Base-by-base conservation (phyloP, 2,888 invertebrate species). In the Steinernema scapterisci region DNA sequence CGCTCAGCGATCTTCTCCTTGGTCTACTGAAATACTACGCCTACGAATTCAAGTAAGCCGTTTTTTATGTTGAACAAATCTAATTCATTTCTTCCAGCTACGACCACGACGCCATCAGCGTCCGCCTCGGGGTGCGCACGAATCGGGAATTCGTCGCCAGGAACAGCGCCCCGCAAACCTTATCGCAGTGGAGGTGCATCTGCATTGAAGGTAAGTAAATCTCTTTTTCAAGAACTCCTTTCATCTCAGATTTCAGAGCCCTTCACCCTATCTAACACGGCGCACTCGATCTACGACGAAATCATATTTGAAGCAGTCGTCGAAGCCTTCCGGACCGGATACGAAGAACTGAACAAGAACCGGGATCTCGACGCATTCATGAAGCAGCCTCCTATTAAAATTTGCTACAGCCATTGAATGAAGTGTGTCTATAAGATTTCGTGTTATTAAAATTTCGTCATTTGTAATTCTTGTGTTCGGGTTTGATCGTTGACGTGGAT, bases 191-290 rank as follows among this genome's bases (percentile, higher is more conserved):
- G 95, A 94, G 94, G 88, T 93, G 92, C 88, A 90, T 96, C 76
- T 94, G 94, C 87, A 94, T 95, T 80, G 95, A 96, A 73, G 38
- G 38, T 38, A 38, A 38, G 38, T 9, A 38, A 9, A n/a, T n/a
- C 38, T 6, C 38, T 9, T 38, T 38, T 38, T 38, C 3, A 9
- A 38, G 9, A 38, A 9, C 38, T 38, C 38, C 9, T 38, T 9
- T 38, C 38, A 38, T 38, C 9, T 38, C 3, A 38, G 38, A 38
- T 38, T 38, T 38, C 38, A 38, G 97, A 97, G 88, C 97, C 97
- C n/a, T 97, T 96, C 89, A 95, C 96, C 89, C 91, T 93, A 78
- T 93, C 94, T 25, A 97, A 97, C 90, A 95, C 97, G 72, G 96
- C 97, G 16, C 92, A 95, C 77, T 94, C 95, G 0, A 95, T 96